Evolutionary conservation across 2,888 invertebrate species (phyloP).

Genomic region (Zootermopsis nevadensis): DNA sequence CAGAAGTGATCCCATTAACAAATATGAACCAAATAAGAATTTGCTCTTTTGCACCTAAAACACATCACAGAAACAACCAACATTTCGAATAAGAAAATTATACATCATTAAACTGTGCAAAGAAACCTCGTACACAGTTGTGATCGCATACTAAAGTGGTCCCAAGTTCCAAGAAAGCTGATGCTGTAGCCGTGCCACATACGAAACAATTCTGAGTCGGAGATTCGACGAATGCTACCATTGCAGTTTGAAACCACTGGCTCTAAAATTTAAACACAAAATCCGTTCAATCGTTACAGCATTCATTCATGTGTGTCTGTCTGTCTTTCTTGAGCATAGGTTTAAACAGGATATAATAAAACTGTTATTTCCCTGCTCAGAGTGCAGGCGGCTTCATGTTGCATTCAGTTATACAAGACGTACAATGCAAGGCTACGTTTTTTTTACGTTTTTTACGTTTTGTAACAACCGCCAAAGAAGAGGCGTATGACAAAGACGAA

Average conservation of each 20-base stretch:
- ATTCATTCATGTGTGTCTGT: neutral
- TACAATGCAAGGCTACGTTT: neutral
- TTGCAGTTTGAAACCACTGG: neutral
- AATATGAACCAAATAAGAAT: no score
- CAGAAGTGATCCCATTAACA: no score
- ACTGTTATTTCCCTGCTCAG: neutral
- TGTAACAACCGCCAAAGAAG: conserved; percentile 3
- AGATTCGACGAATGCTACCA: neutral
- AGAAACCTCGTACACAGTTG: no score
- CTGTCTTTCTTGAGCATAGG: neutral
- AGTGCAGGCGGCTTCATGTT: neutral
- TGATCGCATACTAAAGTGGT: no score
- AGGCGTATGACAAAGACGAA: neutral
- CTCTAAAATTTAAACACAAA: neutral
- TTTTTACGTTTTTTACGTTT: neutral
- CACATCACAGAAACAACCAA: no score
- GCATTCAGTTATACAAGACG: neutral
- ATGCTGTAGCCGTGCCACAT: no score
- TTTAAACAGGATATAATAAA: conserved; percentile 18
- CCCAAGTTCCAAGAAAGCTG: no score
- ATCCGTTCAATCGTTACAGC: neutral
- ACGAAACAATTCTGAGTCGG: neutral
- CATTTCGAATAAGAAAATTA: no score
- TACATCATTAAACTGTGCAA: no score
- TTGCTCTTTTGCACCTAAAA: no score